Evolutionary conservation across 2,797 vertebrate species (phyloP).

Genomic region (Sarcophilus harrisii): DNA sequence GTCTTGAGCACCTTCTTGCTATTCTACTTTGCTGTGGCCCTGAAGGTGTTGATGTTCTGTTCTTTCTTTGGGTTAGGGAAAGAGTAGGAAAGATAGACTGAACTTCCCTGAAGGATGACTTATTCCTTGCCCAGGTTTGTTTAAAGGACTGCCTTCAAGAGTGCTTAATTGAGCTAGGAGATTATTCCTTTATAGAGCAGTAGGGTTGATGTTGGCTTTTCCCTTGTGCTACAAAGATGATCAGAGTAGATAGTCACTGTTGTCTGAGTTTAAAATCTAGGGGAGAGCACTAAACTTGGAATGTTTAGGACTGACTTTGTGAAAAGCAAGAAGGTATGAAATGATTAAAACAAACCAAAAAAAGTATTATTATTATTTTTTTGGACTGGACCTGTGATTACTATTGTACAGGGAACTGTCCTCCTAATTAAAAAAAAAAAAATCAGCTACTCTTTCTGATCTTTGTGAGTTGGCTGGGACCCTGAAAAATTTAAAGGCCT

Average conservation of each 20-base stretch:
- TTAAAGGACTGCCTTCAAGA: neutral
- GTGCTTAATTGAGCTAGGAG: neutral
- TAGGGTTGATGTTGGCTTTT: neutral
- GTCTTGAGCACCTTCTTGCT: neutral
- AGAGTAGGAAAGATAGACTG: neutral
- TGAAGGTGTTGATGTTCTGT: neutral
- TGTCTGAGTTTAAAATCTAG: neutral
- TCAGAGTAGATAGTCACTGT: neutral
- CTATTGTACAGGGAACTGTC: neutral
- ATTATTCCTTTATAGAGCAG: neutral
- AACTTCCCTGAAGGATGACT: neutral
- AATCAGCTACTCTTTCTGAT: neutral
- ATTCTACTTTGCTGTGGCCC: neutral
- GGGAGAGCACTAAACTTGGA: neutral
- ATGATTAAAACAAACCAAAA: neutral
- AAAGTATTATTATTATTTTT: neutral
- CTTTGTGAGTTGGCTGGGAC: neutral
- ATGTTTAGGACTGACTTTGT: neutral
- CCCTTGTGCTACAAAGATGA: neutral
- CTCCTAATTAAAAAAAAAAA: no score
- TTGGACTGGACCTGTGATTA: neutral
- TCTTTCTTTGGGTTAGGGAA: no score
- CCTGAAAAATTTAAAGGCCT: neutral
- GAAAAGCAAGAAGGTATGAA: neutral
- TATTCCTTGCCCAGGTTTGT: neutral